Evolutionary conservation across 2,113 vertebrate species (phyloP).

Genomic region (Silurus glanis): DNA sequence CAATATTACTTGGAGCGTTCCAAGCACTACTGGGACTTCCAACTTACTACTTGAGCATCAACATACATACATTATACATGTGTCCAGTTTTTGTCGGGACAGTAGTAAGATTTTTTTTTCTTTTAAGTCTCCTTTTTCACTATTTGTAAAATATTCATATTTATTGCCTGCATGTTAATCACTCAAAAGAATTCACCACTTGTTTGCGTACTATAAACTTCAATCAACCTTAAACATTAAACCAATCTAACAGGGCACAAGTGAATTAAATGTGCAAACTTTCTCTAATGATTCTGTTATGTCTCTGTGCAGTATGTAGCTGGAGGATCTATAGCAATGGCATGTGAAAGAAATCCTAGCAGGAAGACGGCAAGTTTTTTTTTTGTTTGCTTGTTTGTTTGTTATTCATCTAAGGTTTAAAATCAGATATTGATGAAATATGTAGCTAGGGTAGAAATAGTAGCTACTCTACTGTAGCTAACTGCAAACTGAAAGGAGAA

Average conservation of each 20-base stretch:
- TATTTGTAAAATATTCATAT: neutral
- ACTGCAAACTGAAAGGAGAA: neutral
- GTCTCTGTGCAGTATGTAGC: constrained; percentile 59
- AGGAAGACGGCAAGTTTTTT: constrained; percentile 58
- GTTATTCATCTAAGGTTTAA: neutral
- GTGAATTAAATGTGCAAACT: neutral
- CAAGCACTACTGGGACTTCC: constrained; percentile 67
- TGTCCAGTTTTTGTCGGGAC: constrained; percentile 65
- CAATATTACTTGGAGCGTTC: constrained; percentile 70
- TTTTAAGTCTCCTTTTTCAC: neutral
- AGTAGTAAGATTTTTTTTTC: constrained; percentile 60
- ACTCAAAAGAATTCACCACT: neutral
- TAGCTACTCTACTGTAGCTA: neutral
- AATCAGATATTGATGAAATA: neutral
- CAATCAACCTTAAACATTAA: neutral
- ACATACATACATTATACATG: constrained; percentile 50
- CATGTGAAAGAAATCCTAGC: constrained; percentile 64
- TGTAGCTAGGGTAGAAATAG: neutral
- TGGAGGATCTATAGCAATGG: constrained; percentile 66
- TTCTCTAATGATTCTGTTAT: constrained; percentile 1
- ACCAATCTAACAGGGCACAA: neutral
- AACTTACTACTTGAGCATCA: constrained; percentile 33
- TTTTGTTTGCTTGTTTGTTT: neutral
- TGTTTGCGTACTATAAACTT: neutral
- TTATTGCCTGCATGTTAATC: neutral